Percentiles rank a stretch among this genome's conserved stretches.
Evolutionary conservation across 2,113 vertebrate species (phyloP).

Genomic region (Nothobranchius furzeri): DNA sequence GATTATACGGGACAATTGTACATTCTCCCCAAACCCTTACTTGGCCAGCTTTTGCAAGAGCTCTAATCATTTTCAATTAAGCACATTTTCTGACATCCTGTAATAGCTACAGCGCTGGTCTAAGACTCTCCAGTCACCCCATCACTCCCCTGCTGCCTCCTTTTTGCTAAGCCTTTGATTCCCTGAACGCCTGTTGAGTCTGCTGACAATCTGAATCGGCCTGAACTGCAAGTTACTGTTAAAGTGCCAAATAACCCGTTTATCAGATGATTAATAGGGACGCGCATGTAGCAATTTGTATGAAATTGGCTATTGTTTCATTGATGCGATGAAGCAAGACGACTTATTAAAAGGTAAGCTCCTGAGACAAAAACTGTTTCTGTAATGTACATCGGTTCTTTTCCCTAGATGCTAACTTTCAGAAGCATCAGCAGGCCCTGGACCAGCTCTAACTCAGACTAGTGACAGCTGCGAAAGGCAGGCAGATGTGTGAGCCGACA

Average conservation of each 20-base stretch:
- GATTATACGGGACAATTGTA: slow-evolving; percentile 91
- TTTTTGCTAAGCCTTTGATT: slow-evolving; percentile 56
- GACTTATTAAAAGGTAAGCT: slow-evolving; percentile 24
- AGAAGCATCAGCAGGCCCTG: slow-evolving; percentile 55
- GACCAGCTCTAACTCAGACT: slow-evolving; percentile 57
- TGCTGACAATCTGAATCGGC: slow-evolving; percentile 65
- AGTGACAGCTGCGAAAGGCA: slow-evolving; percentile 24
- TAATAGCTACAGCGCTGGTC: slow-evolving; percentile 71
- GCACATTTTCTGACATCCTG: slow-evolving; percentile 85
- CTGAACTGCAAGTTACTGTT: slow-evolving; percentile 64
- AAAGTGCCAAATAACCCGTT: slow-evolving; percentile 62
- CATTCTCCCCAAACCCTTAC: slow-evolving; percentile 76
- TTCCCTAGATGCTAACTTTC: slow-evolving; percentile 45
- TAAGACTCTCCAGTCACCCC: slow-evolving; percentile 47
- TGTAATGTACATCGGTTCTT: slow-evolving; percentile 37
- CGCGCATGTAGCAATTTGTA: slow-evolving; percentile 49
- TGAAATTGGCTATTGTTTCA: slow-evolving; percentile 43
- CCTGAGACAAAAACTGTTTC: slow-evolving; percentile 21
- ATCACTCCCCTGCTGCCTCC: slow-evolving; percentile 34
- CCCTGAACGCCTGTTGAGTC: slow-evolving; percentile 51
- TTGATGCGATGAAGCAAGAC: neutral
- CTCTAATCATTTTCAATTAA: slow-evolving; percentile 93
- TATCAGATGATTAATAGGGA: slow-evolving; percentile 62
- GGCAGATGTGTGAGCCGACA: slow-evolving; percentile 50
- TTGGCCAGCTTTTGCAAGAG: slow-evolving; percentile 85